phyloP scores from a whole-genome alignment of 2,113 vertebrate genomes.

The Corydoras maculifer region DNA sequence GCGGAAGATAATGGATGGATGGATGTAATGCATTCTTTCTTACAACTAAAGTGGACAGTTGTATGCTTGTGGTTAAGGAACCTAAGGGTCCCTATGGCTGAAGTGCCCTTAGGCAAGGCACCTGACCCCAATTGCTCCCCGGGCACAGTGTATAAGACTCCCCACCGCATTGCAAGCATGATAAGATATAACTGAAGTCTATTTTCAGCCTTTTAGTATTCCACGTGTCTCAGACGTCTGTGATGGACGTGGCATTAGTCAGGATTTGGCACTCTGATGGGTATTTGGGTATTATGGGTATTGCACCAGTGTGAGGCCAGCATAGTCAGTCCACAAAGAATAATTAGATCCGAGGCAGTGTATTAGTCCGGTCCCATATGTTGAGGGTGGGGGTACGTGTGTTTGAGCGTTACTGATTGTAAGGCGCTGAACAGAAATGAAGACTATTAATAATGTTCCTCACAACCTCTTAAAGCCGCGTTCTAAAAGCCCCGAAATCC shows the following conservation, averaged over 20 bases:
- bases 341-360: slow-evolving; percentile 24
- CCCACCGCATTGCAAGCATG: too few species aligned
- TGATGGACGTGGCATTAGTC: slow-evolving; percentile 22
- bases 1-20: too few species aligned
- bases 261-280: slow-evolving; percentile 21
- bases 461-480: background rate
- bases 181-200: too few species aligned
- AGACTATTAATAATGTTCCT: background rate
- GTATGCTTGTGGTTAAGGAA: too few species aligned
- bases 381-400: background rate
- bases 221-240: background rate
- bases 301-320: slow-evolving; percentile 18
- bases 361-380: slow-evolving; percentile 5
- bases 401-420: background rate
- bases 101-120: too few species aligned
- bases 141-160: too few species aligned
- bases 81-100: too few species aligned
- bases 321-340: slow-evolving; percentile 30
- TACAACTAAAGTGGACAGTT: too few species aligned
- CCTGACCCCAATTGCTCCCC: too few species aligned
- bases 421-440: background rate
- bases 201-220: too few species aligned
- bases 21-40: too few species aligned
- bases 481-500: background rate
- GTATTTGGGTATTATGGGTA: slow-evolving; percentile 18